phyloP scores from a whole-genome alignment of 2,113 vertebrate genomes.

The Zingel zingel region DNA sequence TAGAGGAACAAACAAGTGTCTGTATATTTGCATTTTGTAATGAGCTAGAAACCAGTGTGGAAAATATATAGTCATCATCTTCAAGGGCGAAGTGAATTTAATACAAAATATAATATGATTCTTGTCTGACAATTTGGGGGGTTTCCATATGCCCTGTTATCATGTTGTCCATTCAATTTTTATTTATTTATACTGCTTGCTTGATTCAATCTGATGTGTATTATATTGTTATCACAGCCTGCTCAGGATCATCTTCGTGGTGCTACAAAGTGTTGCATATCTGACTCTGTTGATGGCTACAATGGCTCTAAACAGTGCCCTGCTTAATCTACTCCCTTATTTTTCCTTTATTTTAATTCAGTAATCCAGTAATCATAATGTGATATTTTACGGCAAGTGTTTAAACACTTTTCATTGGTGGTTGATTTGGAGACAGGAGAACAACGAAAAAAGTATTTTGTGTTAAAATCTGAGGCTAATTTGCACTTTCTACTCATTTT shows the following conservation, averaged over 20 bases:
- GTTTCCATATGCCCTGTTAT: neutral
- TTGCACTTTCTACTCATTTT: neutral
- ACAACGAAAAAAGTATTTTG: neutral
- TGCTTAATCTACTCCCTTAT: neutral
- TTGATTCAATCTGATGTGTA: constrained; percentile 12
- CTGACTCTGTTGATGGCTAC: neutral
- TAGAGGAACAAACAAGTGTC: neutral
- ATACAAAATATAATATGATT: neutral
- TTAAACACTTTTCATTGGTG: too few species aligned
- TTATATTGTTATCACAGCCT: constrained; percentile 19
- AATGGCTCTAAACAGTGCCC: neutral
- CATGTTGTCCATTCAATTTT: neutral
- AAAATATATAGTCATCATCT: constrained; percentile 28
- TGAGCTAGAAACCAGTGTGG: constrained; percentile 14
- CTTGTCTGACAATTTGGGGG: neutral
- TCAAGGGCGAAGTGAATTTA: constrained; percentile 9
- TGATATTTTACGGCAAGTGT: too few species aligned
- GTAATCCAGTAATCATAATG: neutral
- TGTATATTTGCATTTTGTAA: constrained; percentile 48
- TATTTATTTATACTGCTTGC: neutral
- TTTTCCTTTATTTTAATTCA: neutral
- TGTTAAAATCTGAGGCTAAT: neutral
- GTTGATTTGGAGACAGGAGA: neutral
- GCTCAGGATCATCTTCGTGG: neutral
- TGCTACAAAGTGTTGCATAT: neutral